A percentile compares a stretch with the other conserved stretches of the same genome.
Evolutionary conservation across 2,113 vertebrate genomes (phyloP).

Genomic region (Podilymbus podiceps): DNA sequence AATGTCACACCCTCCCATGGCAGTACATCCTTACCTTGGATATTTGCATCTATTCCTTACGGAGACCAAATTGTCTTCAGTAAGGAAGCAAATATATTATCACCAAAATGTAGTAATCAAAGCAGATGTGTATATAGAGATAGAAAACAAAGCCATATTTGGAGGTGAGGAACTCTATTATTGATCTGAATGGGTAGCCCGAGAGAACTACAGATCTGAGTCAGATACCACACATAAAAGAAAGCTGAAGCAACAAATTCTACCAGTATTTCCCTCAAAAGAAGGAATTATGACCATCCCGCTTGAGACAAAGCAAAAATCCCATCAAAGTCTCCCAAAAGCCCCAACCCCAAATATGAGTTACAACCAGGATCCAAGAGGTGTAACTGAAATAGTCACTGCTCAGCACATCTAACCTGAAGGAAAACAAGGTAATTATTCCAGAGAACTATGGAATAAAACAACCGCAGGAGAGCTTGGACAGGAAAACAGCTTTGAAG

Average conservation of each 20-base stretch:
- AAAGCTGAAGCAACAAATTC: background rate
- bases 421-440: background rate
- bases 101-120: background rate
- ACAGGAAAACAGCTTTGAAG: background rate
- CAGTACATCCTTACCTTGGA: background rate
- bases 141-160: background rate
- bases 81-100: background rate
- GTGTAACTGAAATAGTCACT: background rate
- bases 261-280: background rate
- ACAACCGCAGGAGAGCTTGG: background rate
- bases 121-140: fast-evolving
- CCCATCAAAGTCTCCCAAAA: background rate
- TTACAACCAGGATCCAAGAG: background rate
- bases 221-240: fast-evolving
- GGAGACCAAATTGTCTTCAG: background rate
- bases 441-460: background rate
- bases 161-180: background rate
- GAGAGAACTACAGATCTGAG: background rate
- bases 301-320: background rate
- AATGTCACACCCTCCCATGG: background rate
- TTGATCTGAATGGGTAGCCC: background rate
- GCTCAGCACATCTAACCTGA: background rate
- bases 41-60: background rate
- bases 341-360: background rate
- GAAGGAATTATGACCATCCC: background rate